These are phyloP conservation scores for Etheostoma cragini DNA, from an alignment of 2,113 vertebrate species.

Conservation along the genomic window DNA sequence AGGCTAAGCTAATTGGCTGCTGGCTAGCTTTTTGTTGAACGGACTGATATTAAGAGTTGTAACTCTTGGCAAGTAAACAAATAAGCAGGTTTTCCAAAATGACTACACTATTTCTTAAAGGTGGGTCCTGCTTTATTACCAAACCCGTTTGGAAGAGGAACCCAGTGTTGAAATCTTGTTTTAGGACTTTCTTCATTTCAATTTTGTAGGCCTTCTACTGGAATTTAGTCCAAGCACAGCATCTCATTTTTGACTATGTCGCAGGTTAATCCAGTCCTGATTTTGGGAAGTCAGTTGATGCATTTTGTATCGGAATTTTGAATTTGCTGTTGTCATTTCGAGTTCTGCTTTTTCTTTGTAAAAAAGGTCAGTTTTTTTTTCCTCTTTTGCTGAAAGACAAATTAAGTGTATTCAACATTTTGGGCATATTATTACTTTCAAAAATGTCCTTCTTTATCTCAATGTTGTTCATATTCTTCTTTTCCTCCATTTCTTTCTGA, in stretches of 20 bases:
- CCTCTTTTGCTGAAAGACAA: background rate
- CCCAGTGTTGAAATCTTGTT: background rate
- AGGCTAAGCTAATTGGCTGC: background rate
- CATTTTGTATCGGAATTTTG: too few relatives aligned
- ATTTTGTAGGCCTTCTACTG: background rate
- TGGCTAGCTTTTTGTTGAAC: background rate
- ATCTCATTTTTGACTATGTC: background rate
- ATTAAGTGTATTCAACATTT: background rate
- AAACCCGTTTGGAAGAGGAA: background rate
- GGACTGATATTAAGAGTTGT: too few relatives aligned
- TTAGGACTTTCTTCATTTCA: background rate
- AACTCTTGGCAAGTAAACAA: background rate
- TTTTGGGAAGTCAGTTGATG: background rate
- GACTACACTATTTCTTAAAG: background rate
- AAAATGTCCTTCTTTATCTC: slow-evolving; percentile 20
- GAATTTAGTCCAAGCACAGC: background rate
- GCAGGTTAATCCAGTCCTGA: background rate
- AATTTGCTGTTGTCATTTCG: background rate
- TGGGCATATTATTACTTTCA: background rate
- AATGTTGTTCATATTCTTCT: slow-evolving; percentile 27
- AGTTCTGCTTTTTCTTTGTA: background rate
- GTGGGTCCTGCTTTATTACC: background rate
- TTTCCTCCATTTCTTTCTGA: slow-evolving; percentile 46
- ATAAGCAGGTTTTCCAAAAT: background rate
- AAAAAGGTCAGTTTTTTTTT: background rate